A percentile compares a stretch with the other conserved stretches of the same genome.
phyloP scores from a whole-genome alignment of 2,113 vertebrate genomes.

The Austrofundulus limnaeus region DNA sequence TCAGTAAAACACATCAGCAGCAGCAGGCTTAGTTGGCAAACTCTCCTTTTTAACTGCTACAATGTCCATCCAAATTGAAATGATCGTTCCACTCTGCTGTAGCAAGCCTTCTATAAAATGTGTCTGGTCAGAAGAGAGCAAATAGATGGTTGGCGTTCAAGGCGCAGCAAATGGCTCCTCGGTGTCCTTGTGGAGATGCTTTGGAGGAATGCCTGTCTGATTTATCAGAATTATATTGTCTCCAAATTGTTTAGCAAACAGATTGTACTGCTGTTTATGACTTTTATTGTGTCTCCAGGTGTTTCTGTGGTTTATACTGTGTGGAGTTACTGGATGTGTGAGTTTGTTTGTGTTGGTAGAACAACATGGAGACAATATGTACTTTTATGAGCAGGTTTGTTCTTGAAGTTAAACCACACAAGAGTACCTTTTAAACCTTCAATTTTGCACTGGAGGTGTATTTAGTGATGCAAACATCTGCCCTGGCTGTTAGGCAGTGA shows the following conservation, averaged over 20 bases:
- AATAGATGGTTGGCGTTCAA: constrained; percentile 12
- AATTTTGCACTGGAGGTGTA: constrained; percentile 28
- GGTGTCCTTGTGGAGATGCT: constrained; percentile 26
- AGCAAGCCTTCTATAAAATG: constrained; percentile 24
- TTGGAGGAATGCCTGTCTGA: constrained; percentile 22
- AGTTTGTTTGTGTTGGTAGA: constrained; percentile 13
- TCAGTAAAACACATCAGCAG: constrained; percentile 13
- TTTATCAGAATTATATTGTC: constrained; percentile 30
- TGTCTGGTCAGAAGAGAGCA: constrained; percentile 1
- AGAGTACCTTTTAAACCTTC: constrained; percentile 25
- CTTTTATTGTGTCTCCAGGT: constrained; percentile 42
- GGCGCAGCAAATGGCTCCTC: constrained; percentile 9
- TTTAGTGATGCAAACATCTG: constrained; percentile 54
- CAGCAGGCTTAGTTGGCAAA: constrained; percentile 30
- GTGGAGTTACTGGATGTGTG: constrained; percentile 18
- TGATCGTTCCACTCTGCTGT: constrained; percentile 12
- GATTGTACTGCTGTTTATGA: constrained; percentile 18
- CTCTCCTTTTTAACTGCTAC: constrained; percentile 18
- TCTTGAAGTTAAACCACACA: constrained; percentile 52
- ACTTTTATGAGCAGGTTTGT: constrained; percentile 52
- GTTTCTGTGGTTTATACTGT: constrained; percentile 19
- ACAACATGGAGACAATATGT: constrained; percentile 23
- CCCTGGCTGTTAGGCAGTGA: constrained; percentile 52
- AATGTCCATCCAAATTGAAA: constrained; percentile 30
- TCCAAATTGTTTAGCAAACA: constrained; percentile 57